Evolutionary conservation across 2,888 invertebrate species (phyloP).

Genomic region (Tuberolachnus salignus): DNA sequence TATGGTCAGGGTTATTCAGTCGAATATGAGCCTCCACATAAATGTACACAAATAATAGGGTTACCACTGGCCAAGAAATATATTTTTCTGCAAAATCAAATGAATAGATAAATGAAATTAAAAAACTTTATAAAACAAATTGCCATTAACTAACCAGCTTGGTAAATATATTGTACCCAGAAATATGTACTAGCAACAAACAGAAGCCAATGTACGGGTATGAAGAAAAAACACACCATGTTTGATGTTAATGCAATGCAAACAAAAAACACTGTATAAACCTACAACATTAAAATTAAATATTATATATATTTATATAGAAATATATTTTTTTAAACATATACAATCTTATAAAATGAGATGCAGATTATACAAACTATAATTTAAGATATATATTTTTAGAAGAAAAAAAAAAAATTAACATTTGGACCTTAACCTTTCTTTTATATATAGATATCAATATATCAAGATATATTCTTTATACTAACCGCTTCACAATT

Average conservation of each 20-base stretch:
- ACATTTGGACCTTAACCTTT: too few relatives aligned
- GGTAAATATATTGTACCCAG: constrained; percentile 98
- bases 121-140: background rate
- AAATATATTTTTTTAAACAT: background rate
- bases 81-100: constrained; percentile 76
- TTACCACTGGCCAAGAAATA: constrained; percentile 91
- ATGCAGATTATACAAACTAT: background rate
- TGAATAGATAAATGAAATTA: constrained; percentile 29
- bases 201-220: constrained; percentile 97
- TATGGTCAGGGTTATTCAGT: constrained; percentile 79
- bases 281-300: constrained; percentile 68
- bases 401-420: too few relatives aligned
- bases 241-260: constrained; percentile 97
- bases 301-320: too few relatives aligned
- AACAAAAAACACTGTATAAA: constrained; percentile 97
- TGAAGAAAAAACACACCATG: constrained; percentile 98
- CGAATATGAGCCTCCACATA: constrained; percentile 92
- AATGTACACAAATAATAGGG: constrained; percentile 91
- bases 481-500: too few relatives aligned
- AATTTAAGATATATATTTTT: too few relatives aligned
- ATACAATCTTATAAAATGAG: background rate
- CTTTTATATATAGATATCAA: too few relatives aligned
- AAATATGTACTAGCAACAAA: constrained; percentile 98
- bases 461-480: too few relatives aligned
- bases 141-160: constrained; percentile 74